Evolutionary conservation across 2,888 invertebrate genomes (phyloP).

Genomic region (Synergus umbraculus): DNA sequence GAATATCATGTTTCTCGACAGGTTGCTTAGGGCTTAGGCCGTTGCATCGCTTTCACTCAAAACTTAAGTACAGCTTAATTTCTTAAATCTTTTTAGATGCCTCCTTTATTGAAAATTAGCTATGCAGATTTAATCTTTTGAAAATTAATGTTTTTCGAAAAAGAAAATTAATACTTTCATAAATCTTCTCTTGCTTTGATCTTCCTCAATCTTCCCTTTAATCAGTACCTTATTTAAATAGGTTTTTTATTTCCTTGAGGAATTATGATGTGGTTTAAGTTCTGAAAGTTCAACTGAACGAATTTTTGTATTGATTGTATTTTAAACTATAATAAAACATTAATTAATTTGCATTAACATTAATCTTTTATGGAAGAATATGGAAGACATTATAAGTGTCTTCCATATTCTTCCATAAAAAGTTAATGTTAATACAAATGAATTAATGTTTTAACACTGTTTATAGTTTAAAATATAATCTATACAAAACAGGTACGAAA

Average conservation of each 20-base stretch:
- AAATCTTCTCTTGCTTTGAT: neutral
- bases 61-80: conserved; percentile 14
- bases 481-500: neutral
- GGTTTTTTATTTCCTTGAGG: neutral
- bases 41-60: conserved; percentile 25
- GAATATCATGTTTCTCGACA: conserved; percentile 29
- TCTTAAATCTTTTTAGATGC: neutral
- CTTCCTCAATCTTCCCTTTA: neutral
- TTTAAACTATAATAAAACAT: no score
- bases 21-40: conserved; percentile 5
- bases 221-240: neutral
- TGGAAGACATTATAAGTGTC: no score
- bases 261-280: neutral
- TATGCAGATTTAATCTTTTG: neutral
- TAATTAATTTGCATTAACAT: no score
- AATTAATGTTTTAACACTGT: no score
- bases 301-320: no score
- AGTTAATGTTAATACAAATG: no score
- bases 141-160: neutral
- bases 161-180: neutral
- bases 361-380: no score
- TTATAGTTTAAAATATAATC: no score
- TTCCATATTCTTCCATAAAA: no score
- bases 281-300: no score
- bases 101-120: neutral